These are phyloP conservation scores for Ciconia nigra DNA, from an alignment of 2,797 vertebrate species.

Conservation along the genomic window DNA sequence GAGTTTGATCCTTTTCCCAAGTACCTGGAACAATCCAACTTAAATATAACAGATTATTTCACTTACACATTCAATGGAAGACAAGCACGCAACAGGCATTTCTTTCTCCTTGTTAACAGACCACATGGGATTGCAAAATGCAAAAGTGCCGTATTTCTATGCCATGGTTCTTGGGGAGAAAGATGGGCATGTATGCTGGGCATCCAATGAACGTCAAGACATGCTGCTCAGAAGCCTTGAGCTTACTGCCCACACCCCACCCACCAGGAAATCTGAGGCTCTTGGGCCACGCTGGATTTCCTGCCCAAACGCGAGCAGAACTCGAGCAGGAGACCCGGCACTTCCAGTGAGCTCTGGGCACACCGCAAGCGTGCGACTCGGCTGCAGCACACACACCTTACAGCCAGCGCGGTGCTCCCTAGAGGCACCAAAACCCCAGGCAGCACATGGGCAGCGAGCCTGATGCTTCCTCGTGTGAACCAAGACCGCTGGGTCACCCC, in stretches of 20 bases:
- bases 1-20: not conserved
- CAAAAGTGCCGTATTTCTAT: accelerated
- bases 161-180: not conserved
- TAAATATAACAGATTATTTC: not conserved
- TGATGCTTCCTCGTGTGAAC: not conserved
- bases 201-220: accelerated
- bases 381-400: not conserved
- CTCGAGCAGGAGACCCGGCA: accelerated
- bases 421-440: not conserved
- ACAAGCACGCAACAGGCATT: not conserved
- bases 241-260: not conserved
- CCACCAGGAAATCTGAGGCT: not conserved
- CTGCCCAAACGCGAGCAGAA: accelerated
- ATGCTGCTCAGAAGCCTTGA: not conserved
- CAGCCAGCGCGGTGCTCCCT: not conserved
- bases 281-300: accelerated
- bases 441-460: accelerated
- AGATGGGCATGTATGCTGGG: accelerated
- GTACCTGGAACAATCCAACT: not conserved
- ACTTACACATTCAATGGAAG: not conserved
- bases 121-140: not conserved
- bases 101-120: not conserved
- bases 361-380: accelerated
- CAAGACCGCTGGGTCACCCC: accelerated
- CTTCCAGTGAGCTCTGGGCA: not conserved